phyloP scores from a whole-genome alignment of 2,888 invertebrate species.

The Neuroscelio doddi region DNA sequence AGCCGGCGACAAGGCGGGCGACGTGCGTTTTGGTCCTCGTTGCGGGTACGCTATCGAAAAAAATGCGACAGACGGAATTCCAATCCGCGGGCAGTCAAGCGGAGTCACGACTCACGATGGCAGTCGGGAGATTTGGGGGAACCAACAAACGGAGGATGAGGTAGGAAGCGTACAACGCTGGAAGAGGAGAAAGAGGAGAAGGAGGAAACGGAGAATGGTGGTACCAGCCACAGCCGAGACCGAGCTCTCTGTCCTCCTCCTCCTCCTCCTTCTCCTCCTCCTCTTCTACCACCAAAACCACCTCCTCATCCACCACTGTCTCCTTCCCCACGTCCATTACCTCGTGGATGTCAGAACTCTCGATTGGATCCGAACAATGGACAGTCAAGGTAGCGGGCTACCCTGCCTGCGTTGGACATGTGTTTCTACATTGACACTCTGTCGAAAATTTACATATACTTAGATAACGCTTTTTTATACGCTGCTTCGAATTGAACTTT shows the following conservation, averaged over 20 bases:
- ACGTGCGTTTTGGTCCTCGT: constrained; percentile 1
- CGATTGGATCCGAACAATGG: constrained; percentile 42
- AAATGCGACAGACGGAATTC: constrained; percentile 2
- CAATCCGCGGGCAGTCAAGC: constrained; percentile 17
- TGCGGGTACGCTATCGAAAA: constrained; percentile 6
- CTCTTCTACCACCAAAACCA: too few relatives aligned
- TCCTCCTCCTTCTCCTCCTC: constrained; percentile 43
- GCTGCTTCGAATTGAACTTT: too few relatives aligned
- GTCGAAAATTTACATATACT: too few relatives aligned
- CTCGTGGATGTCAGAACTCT: constrained; percentile 34
- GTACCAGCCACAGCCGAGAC: constrained; percentile 69
- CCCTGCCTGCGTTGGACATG: neutral
- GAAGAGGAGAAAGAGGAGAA: constrained; percentile 51
- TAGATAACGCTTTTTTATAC: too few relatives aligned
- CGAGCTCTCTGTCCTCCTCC: constrained; percentile 47
- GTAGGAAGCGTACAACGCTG: constrained; percentile 48
- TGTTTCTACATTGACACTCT: too few relatives aligned
- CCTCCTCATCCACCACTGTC: constrained; percentile 4
- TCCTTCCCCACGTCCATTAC: constrained; percentile 44
- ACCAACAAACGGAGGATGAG: constrained; percentile 52
- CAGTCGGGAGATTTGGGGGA: constrained; percentile 40
- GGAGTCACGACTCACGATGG: constrained; percentile 11
- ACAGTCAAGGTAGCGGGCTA: constrained; percentile 31
- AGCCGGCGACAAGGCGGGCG: neutral
- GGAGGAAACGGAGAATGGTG: constrained; percentile 67